phyloP scores from a whole-genome alignment of 2,888 invertebrate species.

The Andrena flavipes region DNA sequence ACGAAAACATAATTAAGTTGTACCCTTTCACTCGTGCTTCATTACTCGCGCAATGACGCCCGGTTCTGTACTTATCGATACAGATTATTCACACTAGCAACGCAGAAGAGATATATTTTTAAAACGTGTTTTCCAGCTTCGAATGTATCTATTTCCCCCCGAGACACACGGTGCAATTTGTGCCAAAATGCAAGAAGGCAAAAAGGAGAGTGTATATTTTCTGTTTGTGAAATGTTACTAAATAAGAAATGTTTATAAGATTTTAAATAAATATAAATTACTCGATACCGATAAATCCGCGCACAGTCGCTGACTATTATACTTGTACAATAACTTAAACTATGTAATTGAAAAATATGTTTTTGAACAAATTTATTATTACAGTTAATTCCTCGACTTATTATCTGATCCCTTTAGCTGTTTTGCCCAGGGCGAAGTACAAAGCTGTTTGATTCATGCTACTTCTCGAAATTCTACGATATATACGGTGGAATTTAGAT shows the following conservation, averaged over 20 bases:
- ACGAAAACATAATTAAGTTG: conserved; percentile 58
- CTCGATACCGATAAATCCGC: no score
- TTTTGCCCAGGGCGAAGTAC: background rate
- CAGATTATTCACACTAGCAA: conserved; percentile 60
- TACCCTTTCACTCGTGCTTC: background rate
- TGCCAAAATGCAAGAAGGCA: conserved; percentile 12
- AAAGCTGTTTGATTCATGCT: background rate
- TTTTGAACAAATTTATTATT: no score
- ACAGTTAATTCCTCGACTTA: background rate
- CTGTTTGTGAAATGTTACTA: background rate
- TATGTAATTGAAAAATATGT: no score
- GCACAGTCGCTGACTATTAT: no score
- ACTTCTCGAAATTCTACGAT: background rate
- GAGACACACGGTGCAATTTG: conserved; percentile 40
- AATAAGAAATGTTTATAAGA: no score
- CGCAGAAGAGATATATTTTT: conserved; percentile 59
- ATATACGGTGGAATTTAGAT: background rate
- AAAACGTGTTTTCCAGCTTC: conserved; percentile 4
- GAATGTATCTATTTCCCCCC: conserved; percentile 35
- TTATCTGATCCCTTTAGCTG: background rate
- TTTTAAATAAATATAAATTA: no score
- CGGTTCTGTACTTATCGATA: conserved; percentile 19
- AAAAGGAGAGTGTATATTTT: conserved; percentile 1
- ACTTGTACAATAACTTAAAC: no score
- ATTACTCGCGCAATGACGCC: conserved; percentile 38